Conservation (phyloP, 2,113 vertebrate species). For the Eolophus roseicapilla region DNA sequence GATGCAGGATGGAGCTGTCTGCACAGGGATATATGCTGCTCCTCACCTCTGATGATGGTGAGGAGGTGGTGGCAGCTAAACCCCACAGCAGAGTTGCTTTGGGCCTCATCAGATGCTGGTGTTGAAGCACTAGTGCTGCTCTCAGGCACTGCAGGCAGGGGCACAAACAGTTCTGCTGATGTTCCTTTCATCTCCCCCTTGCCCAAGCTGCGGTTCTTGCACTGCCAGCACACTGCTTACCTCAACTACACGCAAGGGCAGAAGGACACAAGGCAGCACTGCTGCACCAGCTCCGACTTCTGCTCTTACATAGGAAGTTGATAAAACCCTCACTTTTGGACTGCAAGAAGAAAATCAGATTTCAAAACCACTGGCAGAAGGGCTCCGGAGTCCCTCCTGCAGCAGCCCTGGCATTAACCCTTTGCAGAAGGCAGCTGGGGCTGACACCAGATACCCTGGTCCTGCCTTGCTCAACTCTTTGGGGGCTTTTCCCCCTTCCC, state of each 20-base stretch:
- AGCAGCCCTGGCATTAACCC: constrained; percentile 21
- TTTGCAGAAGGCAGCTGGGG: not conserved
- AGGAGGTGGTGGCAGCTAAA: not conserved
- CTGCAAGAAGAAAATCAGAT: constrained; percentile 56
- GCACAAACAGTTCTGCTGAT: not conserved
- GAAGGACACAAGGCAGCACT: not conserved
- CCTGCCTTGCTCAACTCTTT: not conserved
- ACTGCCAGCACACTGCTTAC: not conserved
- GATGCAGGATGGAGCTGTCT: not conserved
- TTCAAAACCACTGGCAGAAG: constrained; percentile 15
- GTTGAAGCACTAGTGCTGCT: not conserved
- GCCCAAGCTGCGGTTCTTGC: not conserved
- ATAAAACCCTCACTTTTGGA: constrained; percentile 28
- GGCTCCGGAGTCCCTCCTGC: not conserved
- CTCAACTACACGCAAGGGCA: not conserved
- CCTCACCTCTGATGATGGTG: not conserved
- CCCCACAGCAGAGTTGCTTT: not conserved
- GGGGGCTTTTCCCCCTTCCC: not conserved
- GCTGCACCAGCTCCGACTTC: constrained; percentile 21
- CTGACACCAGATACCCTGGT: not conserved
- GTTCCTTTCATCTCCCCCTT: not conserved
- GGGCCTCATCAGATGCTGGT: fast-evolving
- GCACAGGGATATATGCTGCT: not conserved
- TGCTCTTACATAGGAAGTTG: constrained; percentile 57
- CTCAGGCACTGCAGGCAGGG: not conserved